Evolutionary conservation across 1,140 invertebrate genomes (phyloP), one percentile per base, ranked within the genome.

Genomic region (Tigriopus japonicus): DNA sequence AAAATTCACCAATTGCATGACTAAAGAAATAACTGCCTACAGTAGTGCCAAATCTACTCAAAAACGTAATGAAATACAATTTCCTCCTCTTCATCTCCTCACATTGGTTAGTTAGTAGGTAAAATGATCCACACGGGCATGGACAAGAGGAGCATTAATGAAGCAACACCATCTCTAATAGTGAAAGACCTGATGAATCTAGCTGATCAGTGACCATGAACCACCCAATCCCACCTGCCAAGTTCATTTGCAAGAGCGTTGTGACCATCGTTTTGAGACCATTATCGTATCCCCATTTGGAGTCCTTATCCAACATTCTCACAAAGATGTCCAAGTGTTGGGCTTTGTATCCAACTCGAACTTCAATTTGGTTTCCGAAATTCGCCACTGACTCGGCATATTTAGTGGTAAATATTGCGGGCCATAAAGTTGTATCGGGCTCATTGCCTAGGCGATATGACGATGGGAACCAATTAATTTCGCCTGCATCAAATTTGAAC

Each of bases 401-500:
- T 35, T 77, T 76, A 1, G 72, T 73, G 0, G 80, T 80, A 35
- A 79, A 80, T 7, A 79, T 71, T 15, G 77, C 77, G 0, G 82
- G 82, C 40, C 80, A 76, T 72, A 64, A 70, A 73, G 1, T 79
- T 66, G 1, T 45, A 43, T 24, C 35, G 14, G 63, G 42, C 10
- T 64, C 56, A 35, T 64, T 63, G 35, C 60, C 52, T 10, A 73
- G 63, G 9, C 63, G 53, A 60, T 66, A 71, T 10, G 65, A 56
- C 7, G 64, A 24, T 0, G 73, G 73, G 14, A 79, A 61, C 70
- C 72, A 80, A 35, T 69, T 70, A 0, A 71, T 73, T 72, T 92
- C 87, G 14, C 90, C 91, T 12, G 87, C 91, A 71, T 95, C 92
- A 68, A 94, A 93, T 70, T 95, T 95, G 63, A 90, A 88, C 62